A percentile compares a stretch with the other conserved stretches of the same genome.
phyloP scores from a whole-genome alignment of 2,113 vertebrate genomes.

The Muntiacus reevesi region DNA sequence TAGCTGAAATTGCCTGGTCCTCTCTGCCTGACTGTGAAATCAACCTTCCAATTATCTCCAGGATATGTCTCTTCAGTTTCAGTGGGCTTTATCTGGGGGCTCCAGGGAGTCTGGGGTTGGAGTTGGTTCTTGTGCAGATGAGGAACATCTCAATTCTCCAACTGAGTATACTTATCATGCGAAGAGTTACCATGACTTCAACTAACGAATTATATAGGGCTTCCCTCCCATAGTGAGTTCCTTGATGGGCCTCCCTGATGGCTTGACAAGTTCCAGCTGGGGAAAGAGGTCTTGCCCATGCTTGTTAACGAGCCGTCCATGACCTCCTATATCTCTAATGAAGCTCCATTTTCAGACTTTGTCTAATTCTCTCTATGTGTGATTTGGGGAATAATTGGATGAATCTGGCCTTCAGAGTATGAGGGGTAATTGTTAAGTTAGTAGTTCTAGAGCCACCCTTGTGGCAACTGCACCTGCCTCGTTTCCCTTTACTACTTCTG shows the following conservation, averaged over 20 bases:
- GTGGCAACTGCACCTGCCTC: not conserved
- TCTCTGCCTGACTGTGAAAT: not conserved
- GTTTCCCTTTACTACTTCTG: not conserved
- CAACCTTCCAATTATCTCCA: not conserved
- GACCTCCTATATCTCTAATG: not conserved
- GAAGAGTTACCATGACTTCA: not conserved
- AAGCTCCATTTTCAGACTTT: not conserved
- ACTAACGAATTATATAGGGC: not conserved
- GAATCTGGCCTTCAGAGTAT: not conserved
- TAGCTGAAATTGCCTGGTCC: not conserved
- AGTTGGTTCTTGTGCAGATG: not conserved
- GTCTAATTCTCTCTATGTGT: not conserved
- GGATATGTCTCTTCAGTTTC: not conserved
- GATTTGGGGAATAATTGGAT: not conserved
- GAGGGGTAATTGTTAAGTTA: not conserved
- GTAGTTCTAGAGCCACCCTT: not conserved
- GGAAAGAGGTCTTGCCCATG: not conserved
- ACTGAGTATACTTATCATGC: not conserved
- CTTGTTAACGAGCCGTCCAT: not conserved
- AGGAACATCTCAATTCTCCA: not conserved
- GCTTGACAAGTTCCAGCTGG: not conserved
- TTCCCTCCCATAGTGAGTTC: not conserved
- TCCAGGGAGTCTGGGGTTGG: not conserved
- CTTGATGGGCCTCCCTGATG: not conserved
- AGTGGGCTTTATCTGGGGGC: not conserved